These are phyloP conservation scores for Drosophila glabriapex DNA, from an alignment of 2,888 invertebrate genomes.

Conservation along the genomic window DNA sequence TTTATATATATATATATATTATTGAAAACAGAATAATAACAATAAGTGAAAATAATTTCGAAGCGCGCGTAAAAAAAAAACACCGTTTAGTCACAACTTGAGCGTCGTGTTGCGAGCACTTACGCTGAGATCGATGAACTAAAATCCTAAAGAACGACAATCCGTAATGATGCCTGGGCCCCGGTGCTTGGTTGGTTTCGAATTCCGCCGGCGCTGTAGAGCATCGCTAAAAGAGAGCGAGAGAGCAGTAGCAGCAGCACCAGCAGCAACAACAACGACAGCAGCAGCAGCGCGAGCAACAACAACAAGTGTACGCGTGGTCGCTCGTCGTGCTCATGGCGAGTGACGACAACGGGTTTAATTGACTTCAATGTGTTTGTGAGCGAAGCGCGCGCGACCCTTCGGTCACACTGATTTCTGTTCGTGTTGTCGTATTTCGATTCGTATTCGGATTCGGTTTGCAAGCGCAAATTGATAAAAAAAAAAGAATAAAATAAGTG, in stretches of 20 bases:
- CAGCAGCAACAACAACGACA: constrained; percentile 21
- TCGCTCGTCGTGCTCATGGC: constrained; percentile 48
- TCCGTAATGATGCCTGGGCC: constrained; percentile 64
- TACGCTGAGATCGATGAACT: constrained; percentile 85
- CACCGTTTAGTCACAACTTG: constrained; percentile 25
- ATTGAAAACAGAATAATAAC: constrained; percentile 1
- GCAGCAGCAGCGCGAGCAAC: constrained; percentile 25
- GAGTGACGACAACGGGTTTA: constrained; percentile 67
- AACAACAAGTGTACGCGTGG: constrained; percentile 74
- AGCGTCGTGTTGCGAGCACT: constrained; percentile 78
- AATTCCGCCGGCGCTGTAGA: constrained; percentile 36
- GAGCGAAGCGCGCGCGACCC: constrained; percentile 51
- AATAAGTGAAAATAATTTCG: constrained; percentile 31
- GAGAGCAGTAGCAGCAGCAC: constrained; percentile 29
- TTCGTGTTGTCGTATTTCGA: constrained; percentile 28
- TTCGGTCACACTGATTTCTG: constrained; percentile 45
- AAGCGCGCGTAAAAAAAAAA: constrained; percentile 27
- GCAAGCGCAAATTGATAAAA: constrained; percentile 68
- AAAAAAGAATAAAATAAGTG: background rate
- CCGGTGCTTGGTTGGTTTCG: constrained; percentile 33
- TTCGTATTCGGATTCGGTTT: constrained; percentile 59
- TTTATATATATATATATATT: background rate
- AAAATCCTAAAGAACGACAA: constrained; percentile 77
- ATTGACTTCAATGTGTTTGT: constrained; percentile 68
- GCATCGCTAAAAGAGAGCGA: constrained; percentile 31